Conservation (phyloP, 1,140 invertebrate genomes). For the Rhopalosiphum padi region DNA sequence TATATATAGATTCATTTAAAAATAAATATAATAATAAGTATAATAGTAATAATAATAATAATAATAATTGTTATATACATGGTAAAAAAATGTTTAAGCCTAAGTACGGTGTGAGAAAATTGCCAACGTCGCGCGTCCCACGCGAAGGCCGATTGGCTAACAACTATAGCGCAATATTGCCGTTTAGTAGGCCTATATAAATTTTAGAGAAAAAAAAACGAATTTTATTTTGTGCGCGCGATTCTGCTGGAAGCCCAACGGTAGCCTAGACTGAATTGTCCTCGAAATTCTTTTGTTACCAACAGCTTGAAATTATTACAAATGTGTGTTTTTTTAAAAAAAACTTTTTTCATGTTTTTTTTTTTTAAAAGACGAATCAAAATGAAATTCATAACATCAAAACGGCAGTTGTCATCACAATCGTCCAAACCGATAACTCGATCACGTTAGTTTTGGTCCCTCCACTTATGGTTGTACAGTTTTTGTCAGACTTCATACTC, state of each 20-base stretch:
- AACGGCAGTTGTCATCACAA: conserved; percentile 33
- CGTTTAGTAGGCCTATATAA: conserved; percentile 40
- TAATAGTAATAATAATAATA: conserved; percentile 54
- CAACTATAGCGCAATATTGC: conserved; percentile 50
- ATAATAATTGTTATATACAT: conserved; percentile 56
- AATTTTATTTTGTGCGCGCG: conserved; percentile 40
- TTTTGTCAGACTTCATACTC: conserved; percentile 56
- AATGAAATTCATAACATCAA: conserved; percentile 43
- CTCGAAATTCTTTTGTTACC: conserved; percentile 33
- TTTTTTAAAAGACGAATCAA: background rate
- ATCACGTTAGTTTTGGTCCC: conserved; percentile 43
- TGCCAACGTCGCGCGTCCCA: conserved; percentile 27
- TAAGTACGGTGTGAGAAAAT: conserved; percentile 57
- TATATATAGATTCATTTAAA: conserved; percentile 48
- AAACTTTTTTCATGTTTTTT: conserved; percentile 1
- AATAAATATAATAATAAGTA: conserved; percentile 42
- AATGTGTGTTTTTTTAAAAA: background rate
- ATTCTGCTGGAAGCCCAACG: conserved; percentile 51
- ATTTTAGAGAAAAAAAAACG: conserved; percentile 39
- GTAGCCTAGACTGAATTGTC: conserved; percentile 41
- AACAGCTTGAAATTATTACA: conserved; percentile 40
- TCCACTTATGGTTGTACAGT: conserved; percentile 44
- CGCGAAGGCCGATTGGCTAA: conserved; percentile 40
- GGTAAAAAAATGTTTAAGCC: conserved; percentile 55
- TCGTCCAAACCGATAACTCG: conserved; percentile 33